Evolutionary conservation across 1,140 invertebrate species (phyloP), one percentile per base, ranked within the genome.

Genomic region (Drosophila ananassae): DNA sequence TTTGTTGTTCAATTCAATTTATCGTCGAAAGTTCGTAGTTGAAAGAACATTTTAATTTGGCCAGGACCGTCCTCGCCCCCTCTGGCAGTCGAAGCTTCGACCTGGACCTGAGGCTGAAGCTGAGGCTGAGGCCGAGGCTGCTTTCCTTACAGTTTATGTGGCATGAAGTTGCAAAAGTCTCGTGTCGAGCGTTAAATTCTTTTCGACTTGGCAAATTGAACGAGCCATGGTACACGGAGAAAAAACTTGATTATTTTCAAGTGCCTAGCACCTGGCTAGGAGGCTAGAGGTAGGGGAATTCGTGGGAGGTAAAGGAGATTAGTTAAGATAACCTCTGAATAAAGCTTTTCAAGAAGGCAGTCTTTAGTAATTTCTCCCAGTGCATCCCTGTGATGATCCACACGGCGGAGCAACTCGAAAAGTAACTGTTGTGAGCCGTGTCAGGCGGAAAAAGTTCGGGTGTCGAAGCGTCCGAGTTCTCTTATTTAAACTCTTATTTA

Each of bases 11-110:
- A 87, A 87, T 77, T 90, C 81, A 90, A 90, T 90, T 90, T 90
- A 90, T 90, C 76, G 74, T 80, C 83, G 83, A 90, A 90, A 90
- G 89, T 90, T 90, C 89, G 89, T 90, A 90, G 89, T 90, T 90
- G 89, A 90, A 90, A 89, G 89, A 90, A 90, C 89, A 90, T 90
- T 90, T 90, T 90, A 90, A 90, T 90, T 90, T 90, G 83, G 89
- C 68, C 72, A 71, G 46, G 39, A 61, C 41, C 41, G 44, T 50
- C 41, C 48, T 41, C 44, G 21, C 6, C 10, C 39, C 32, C 28
- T 32, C 32, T 9, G 12, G 4, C 13, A 13, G 39, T 2, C 39
- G 39, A 4, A 41, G 12, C 39, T 17, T 17, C n/a, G n/a, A 17
- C 39, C 13, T 10, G 41, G 41, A 44, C 13, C 13, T 37, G 34